These are phyloP conservation scores for Hetaerina americana DNA, from an alignment of 1,140 invertebrate species.

Conservation along the genomic window DNA sequence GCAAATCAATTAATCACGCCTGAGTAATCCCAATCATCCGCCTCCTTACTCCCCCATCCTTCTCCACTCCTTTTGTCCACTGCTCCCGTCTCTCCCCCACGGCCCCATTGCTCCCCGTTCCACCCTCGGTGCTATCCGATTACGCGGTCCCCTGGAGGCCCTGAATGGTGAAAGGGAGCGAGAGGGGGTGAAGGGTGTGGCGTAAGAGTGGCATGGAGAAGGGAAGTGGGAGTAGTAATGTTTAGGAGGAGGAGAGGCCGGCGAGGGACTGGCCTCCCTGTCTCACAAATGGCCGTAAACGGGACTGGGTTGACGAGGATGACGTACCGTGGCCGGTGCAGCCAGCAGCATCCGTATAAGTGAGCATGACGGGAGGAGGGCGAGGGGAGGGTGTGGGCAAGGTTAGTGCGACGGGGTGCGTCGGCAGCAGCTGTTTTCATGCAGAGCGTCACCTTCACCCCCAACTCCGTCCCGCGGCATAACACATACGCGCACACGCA, in stretches of 20 bases:
- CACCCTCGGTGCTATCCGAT: neutral
- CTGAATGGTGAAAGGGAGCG: neutral
- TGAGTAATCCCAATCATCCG: neutral
- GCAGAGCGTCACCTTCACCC: no score
- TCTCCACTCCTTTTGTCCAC: neutral
- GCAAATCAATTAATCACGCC: conserved; percentile 6
- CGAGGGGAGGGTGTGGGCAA: neutral
- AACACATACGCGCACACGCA: no score
- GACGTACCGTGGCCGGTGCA: neutral
- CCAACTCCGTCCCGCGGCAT: no score
- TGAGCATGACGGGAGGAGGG: neutral
- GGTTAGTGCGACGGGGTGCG: neutral
- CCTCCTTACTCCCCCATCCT: neutral
- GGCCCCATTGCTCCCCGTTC: no score
- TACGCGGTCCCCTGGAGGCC: neutral
- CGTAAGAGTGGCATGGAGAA: neutral
- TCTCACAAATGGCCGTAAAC: no score
- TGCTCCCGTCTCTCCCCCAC: neutral
- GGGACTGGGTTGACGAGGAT: neutral
- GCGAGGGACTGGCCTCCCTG: neutral
- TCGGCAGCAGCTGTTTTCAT: neutral
- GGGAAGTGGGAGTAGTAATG: neutral
- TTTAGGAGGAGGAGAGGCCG: no score
- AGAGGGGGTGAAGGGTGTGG: no score
- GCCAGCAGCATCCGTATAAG: neutral